Evolutionary conservation across 2,113 vertebrate genomes (phyloP), one percentile per base, ranked within the genome.

Genomic region (Tragelaphus buxtoni): DNA sequence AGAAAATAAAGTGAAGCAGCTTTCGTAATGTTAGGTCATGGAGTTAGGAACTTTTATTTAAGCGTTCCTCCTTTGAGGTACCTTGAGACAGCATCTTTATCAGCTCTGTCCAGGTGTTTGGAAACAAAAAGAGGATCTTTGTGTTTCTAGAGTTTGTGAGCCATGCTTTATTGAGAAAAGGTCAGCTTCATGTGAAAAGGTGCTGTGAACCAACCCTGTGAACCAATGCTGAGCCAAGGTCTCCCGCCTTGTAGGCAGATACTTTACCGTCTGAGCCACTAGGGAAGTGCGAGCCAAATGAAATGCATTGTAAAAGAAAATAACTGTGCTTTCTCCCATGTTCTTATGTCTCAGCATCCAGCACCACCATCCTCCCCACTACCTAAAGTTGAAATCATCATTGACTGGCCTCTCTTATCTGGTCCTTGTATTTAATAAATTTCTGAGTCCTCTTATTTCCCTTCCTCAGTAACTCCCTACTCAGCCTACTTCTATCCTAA

Each of bases 1-100:
- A 97, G 55, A 51, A 97, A 97, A 97, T 97, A 96, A 98, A 98
- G 91, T 72, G 95, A 97, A 98, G 85, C 89, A 97, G 94, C 49
- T 97, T 98, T 98, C 95, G 93, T 92, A 97, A 96, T 69, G 95
- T 97, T 97, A 96, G 89, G 79, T 97, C 89, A 97, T 88, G 94
- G 96, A 97, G 96, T 98, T 96, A 95, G 97, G 96, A 98, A 91
- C 49, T 90, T 98, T 98, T 96, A 94, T 98, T 97, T 98, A 97
- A 96, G 97, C 95, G 97, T 94, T 96, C 96, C 49, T 88, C 91
- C 79, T 61, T 95, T 49, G 96, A 74, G 69, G 91, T 91, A 80
- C 82, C 93, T 92, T 97, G 95, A 90, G 81, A 95, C 72, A 96
- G 95, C 4, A 2, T 92, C 96, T 74, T 97, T 85, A 98, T 88